Base-by-base conservation (phyloP, 2,113 vertebrate species). In the Diphyllodes magnificus region DNA sequence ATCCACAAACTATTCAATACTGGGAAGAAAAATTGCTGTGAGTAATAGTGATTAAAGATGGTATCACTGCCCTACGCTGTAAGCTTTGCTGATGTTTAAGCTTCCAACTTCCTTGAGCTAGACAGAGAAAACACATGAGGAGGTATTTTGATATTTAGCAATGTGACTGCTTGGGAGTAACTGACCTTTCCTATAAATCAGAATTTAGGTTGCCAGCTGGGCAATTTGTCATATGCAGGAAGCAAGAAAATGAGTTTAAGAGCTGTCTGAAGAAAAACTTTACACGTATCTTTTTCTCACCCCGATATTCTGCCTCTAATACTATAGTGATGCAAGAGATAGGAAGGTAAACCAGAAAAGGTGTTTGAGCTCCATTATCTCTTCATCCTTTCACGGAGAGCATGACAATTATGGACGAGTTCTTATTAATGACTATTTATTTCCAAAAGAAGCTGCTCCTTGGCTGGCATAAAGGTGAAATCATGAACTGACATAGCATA, bases 101-200 rank as follows among this genome's bases (percentile, higher is more conserved):
- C 33, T 94, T 94, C 59, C 65, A 77, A 24, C 59, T 96, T 86
- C 45, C 50, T 91, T 75, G 70, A 95, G 50, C 54, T 68, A 92
- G 17, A 53, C 39, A 49, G 45, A 78, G 72, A 96, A 90, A 94
- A 81, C 70, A 72, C 78, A 72, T 69, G 79, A 91, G 65, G 59
- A 75, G 71, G 70, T 90, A 96, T 82, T 77, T 96, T 97, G 92
- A 82, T 97, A 96, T 95, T 98, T 97, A 97, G 94, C 50, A 96
- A 97, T 97, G 92, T 91, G 68, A 37, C 93, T 97, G 19, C 82
- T 96, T 96, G 95, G 91, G 86, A 97, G 97, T 97, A 96, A 95
- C 89, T 97, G 96, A 96, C 97, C 97, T 98, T 98, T 92, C 81
- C 86, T 93, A 81, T 97, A 97, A 97, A 97, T 97, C 94, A 97